Evolutionary conservation across 2,113 vertebrate genomes (phyloP).

Genomic region (Empidonax alnorum): DNA sequence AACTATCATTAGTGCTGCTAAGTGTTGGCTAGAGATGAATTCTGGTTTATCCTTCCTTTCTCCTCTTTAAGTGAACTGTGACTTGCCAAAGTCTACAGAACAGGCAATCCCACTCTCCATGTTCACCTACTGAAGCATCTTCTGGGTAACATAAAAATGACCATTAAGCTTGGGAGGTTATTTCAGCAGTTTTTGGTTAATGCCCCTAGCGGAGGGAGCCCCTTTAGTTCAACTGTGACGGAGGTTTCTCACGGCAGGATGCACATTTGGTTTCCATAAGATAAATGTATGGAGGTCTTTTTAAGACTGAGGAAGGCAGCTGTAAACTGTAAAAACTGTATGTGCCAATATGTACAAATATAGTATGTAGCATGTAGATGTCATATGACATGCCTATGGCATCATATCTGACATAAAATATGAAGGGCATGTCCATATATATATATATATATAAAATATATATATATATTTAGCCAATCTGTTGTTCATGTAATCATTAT

Average conservation of each 20-base stretch:
- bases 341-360: conserved; percentile 16
- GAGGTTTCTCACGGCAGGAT: neutral
- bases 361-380: neutral
- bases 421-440: neutral
- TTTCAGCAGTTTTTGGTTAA: neutral
- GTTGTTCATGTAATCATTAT: neutral
- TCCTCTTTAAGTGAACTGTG: neutral
- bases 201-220: neutral
- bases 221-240: neutral
- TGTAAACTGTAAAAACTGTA: neutral
- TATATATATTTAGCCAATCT: neutral
- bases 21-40: neutral
- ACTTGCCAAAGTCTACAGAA: neutral
- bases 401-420: neutral
- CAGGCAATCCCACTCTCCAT: neutral
- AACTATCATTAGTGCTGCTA: neutral
- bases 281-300: neutral
- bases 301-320: neutral
- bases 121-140: neutral
- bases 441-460: neutral
- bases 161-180: neutral
- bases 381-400: neutral
- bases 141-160: neutral
- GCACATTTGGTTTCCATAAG: neutral
- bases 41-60: neutral